Evolutionary conservation across 2,113 vertebrate genomes (phyloP), one percentile per base, ranked within the genome.

Genomic region (Aegithalos caudatus): DNA sequence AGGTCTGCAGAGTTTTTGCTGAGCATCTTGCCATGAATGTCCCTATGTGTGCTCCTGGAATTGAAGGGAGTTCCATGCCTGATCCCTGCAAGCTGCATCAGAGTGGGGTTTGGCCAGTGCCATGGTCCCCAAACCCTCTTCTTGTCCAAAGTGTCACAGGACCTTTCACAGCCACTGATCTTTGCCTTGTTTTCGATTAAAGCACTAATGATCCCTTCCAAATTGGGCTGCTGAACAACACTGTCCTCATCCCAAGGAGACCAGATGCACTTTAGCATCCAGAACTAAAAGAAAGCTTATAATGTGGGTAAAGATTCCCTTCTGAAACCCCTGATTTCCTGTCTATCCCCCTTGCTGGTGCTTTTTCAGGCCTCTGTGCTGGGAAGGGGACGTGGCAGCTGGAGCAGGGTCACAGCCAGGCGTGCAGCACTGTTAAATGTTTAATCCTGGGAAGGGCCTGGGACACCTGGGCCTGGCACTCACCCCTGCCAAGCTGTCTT

Each of bases 11-110:
- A 7, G 29, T 2, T 66, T 69, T 62, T 62, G 33, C 60, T 9
- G 31, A 64, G 42, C 53, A 15, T 74, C 42, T 42, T 47, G 48
- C 48, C 0, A 1, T 21, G 44, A 37, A 18, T n/a, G 6, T 47
- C 70, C 17, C 7, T 2, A 2, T 14, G 29, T 0, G 0, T n/a
- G 66, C 47, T 57, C 19, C 61, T 37, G 54, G 57, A 2, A 2
- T 0, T 21, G 22, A 40, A 12, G 29, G 42, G 38, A 71, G 53
- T 45, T 47, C 45, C 7, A 0, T 4, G 31, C 8, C 16, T 27
- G 25, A 35, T n/a, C 50, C 33, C 65, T 31, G n/a, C 35, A 28
- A 6, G 15, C 53, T 7, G 62, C 3, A 4, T 45, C 67, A 64
- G 28, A 53, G 48, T 7, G 6, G 16, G 3, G 1, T 76, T 51